Base-by-base conservation (phyloP, 2,113 vertebrate genomes). In the Sorex fumeus region DNA sequence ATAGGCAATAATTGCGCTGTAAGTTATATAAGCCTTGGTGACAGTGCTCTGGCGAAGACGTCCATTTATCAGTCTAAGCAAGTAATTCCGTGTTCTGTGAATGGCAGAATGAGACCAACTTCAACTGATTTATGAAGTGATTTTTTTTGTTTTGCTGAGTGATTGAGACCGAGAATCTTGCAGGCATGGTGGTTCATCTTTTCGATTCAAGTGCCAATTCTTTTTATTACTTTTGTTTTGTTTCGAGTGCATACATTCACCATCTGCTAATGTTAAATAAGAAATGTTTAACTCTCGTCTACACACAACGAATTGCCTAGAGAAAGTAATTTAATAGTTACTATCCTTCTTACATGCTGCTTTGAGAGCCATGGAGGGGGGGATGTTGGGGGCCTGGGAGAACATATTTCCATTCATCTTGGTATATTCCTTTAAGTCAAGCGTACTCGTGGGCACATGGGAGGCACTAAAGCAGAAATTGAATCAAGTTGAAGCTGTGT, bases 181-280 rank as follows among this genome's bases (percentile, higher is more conserved):
- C 30, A 89, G 84, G 43, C 66, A 72, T 43, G 43, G 64, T 15
- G 77, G 95, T 85, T 94, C 91, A 84, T 96, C 90, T 95, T 95
- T 94, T 94, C 93, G 92, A 43, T 72, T 91, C 91, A 91, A 94
- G 91, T 93, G 71, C 78, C 96, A 93, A 90, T 95, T 94, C 90
- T 64, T 95, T 97, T 95, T 95, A 96, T 93, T 82, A 91, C 91
- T 96, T 96, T 72, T 94, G 96, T 93, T 95, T 93, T 87, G 87
- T 95, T 91, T 83, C 82, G 84, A 45, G 53, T 84, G 62, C 60
- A 62, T 75, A 77, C 85, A 91, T 94, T 97, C 82, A 91, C 93
- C 93, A 93, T 95, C 88, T 78, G 82, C 83, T 94, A 91, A 89
- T 92, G 84, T 85, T 93, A 94, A 97, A 84, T 87, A 95, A 96